phyloP scores from a whole-genome alignment of 2,888 invertebrate genomes.

The Pandemis cinnamomeana region DNA sequence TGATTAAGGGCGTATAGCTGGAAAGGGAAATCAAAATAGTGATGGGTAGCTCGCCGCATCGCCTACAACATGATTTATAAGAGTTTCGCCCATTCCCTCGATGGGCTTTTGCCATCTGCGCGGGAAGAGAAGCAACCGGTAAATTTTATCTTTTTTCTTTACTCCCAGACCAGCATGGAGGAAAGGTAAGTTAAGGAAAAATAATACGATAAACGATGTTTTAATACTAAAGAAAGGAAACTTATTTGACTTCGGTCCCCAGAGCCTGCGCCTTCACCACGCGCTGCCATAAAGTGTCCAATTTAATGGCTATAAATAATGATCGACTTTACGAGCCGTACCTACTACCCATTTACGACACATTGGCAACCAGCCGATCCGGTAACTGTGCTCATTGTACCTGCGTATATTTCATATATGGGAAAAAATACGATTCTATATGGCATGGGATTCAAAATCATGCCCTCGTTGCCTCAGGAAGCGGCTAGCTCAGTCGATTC shows the following conservation, averaged over 20 bases:
- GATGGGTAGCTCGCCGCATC: too few species aligned
- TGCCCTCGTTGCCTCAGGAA: not conserved
- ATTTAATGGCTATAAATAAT: conserved; percentile 79
- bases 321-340: conserved; percentile 74
- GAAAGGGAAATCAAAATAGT: too few species aligned
- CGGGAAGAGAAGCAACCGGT: too few species aligned
- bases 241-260: conserved; percentile 15
- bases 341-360: conserved; percentile 74
- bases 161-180: too few species aligned
- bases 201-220: not conserved
- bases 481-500: not conserved
- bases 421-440: not conserved
- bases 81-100: too few species aligned
- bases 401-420: not conserved
- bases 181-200: not conserved
- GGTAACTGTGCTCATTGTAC: conserved; percentile 56
- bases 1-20: too few species aligned
- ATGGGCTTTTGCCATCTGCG: too few species aligned
- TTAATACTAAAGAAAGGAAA: conserved; percentile 7
- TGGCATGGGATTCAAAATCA: not conserved
- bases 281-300: conserved; percentile 70
- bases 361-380: conserved; percentile 75
- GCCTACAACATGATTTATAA: too few species aligned
- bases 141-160: too few species aligned
- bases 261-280: conserved; percentile 52